phyloP scores from a whole-genome alignment of 92 coral and sea anemone species.

The Pocillopora meandrina region DNA sequence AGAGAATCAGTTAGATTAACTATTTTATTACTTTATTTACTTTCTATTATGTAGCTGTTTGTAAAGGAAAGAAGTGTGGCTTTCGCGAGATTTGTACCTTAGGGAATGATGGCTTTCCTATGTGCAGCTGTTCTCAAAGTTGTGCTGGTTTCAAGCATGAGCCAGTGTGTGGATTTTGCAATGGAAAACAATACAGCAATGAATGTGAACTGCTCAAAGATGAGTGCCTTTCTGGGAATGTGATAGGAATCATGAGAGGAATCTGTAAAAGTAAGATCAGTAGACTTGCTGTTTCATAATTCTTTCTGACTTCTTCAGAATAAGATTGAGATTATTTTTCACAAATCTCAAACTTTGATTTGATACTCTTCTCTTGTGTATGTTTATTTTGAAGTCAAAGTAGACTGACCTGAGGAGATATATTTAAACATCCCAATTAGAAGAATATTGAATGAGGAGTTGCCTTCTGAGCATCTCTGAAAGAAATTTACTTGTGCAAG shows the following conservation, averaged over 20 bases:
- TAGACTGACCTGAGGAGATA: no score
- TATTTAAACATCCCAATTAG: no score
- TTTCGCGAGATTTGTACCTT: conserved; percentile 75
- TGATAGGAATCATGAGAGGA: conserved; percentile 77
- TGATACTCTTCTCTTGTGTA: no score
- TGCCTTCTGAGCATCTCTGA: no score
- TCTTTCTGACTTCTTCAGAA: no score
- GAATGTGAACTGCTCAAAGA: conserved; percentile 79
- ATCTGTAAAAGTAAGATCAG: conserved; percentile 82
- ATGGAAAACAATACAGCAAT: conserved; percentile 90
- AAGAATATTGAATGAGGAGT: no score
- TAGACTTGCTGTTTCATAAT: no score
- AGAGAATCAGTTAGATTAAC: neutral
- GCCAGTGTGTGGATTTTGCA: conserved; percentile 89
- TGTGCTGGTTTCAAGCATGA: conserved; percentile 52
- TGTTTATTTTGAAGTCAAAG: no score
- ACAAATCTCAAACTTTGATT: no score
- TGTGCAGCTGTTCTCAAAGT: conserved; percentile 80
- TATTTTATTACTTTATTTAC: neutral
- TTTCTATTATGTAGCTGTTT: conserved; percentile 45
- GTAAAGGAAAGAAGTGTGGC: conserved; percentile 79
- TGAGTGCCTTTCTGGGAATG: conserved; percentile 75
- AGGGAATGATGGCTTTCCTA: conserved; percentile 62
- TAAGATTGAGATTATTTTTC: no score
- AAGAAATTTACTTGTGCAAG: no score